Conservation (phyloP, 1,140 invertebrate genomes). For the Drosophila repletoides region DNA sequence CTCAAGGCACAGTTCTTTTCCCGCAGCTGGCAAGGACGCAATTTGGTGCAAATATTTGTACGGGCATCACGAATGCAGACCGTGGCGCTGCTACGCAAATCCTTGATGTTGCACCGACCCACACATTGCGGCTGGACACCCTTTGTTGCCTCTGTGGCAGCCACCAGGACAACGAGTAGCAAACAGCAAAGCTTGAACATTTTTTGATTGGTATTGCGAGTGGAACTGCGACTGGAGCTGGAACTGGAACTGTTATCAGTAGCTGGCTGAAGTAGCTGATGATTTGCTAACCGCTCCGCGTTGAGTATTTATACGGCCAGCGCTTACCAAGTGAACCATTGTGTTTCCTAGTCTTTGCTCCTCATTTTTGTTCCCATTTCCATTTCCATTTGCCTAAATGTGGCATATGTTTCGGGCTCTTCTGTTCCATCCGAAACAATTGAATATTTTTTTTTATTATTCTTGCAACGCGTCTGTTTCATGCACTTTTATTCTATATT, state of each 20-base stretch:
- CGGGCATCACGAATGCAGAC: conserved; percentile 40
- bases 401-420: neutral
- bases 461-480: too few species aligned
- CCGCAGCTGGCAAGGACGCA: conserved; percentile 48
- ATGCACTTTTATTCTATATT: too few species aligned
- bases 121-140: neutral
- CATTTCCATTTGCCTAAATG: neutral
- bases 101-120: conserved; percentile 42
- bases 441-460: too few species aligned
- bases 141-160: conserved; percentile 18
- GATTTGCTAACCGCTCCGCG: neutral
- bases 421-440: too few species aligned
- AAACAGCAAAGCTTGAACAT: conserved; percentile 48
- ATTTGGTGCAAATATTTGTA: conserved; percentile 53
- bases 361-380: neutral
- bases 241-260: conserved; percentile 6
- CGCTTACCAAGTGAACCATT: neutral
- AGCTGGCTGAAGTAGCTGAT: conserved; percentile 20
- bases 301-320: conserved; percentile 24
- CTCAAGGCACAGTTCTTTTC: conserved; percentile 51
- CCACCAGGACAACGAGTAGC: conserved; percentile 29
- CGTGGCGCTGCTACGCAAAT: neutral
- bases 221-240: conserved; percentile 6
- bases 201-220: neutral
- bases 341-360: neutral